Evolutionary conservation across 1,140 invertebrate species (phyloP).

Genomic region (Brachionus rotundiformis): DNA sequence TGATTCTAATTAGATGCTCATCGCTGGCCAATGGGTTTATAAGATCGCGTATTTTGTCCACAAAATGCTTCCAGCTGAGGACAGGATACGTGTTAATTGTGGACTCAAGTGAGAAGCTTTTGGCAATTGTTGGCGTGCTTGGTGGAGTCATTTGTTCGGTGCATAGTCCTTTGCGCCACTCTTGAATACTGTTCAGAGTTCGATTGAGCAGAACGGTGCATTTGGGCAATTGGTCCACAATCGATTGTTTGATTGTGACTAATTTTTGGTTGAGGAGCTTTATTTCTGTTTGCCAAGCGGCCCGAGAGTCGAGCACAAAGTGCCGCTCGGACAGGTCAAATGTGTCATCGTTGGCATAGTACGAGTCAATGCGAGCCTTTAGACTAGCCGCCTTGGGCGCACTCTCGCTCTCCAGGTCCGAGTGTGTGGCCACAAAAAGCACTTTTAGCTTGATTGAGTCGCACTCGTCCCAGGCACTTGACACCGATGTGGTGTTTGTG

Average conservation of each 20-base stretch:
- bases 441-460: slow-evolving; percentile 64
- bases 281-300: slow-evolving; percentile 68
- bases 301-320: slow-evolving; percentile 70
- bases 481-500: slow-evolving; percentile 61
- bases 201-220: slow-evolving; percentile 35
- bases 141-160: not conserved
- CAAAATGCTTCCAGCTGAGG: slow-evolving; percentile 71
- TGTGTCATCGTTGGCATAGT: slow-evolving; percentile 65
- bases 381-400: slow-evolving; percentile 67
- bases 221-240: not conserved
- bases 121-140: not conserved
- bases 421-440: slow-evolving; percentile 67
- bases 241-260: slow-evolving; percentile 61
- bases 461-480: slow-evolving; percentile 65
- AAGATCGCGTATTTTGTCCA: slow-evolving; percentile 68
- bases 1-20: slow-evolving; percentile 71
- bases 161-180: not conserved
- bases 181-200: slow-evolving; percentile 1
- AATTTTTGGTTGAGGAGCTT: slow-evolving; percentile 68
- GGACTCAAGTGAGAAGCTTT: not conserved
- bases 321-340: slow-evolving; percentile 68
- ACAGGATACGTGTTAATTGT: slow-evolving; percentile 65
- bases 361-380: slow-evolving; percentile 64
- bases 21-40: slow-evolving; percentile 74
- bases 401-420: not conserved